phyloP scores from a whole-genome alignment of 2,113 vertebrate genomes.

The Etia nguti region DNA sequence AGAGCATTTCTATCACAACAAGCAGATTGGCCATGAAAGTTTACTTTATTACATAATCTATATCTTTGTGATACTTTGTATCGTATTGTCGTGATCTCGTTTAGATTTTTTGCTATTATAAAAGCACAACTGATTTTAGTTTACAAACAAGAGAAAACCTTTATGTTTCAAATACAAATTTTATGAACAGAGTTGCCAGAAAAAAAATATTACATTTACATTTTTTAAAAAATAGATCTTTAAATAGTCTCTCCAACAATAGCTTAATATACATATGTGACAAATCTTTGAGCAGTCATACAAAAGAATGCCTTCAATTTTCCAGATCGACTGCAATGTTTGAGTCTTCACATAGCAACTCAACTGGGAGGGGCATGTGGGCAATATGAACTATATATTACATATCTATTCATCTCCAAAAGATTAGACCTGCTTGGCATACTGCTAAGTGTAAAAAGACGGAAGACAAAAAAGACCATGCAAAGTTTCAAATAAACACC shows the following conservation, averaged over 20 bases:
- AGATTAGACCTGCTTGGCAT: neutral
- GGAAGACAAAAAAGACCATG: neutral
- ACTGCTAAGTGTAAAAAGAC: slow-evolving; percentile 5
- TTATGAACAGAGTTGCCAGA: slow-evolving; percentile 43
- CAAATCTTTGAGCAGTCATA: slow-evolving; percentile 60
- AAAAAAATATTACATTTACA: slow-evolving; percentile 58
- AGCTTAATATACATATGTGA: slow-evolving; percentile 75
- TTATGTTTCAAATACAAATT: slow-evolving; percentile 58
- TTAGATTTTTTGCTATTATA: neutral
- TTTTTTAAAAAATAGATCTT: slow-evolving; percentile 78
- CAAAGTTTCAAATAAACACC: slow-evolving; percentile 7
- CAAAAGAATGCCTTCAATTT: slow-evolving; percentile 27
- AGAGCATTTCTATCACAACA: neutral
- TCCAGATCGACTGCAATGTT: neutral
- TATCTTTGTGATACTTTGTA: neutral
- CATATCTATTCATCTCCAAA: neutral
- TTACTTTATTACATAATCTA: neutral
- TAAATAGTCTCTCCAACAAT: slow-evolving; percentile 76
- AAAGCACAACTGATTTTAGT: slow-evolving; percentile 18
- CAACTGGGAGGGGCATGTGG: neutral
- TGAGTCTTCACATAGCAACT: slow-evolving; percentile 41
- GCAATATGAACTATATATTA: neutral
- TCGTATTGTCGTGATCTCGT: neutral
- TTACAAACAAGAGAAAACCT: slow-evolving; percentile 46
- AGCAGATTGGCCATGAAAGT: neutral